phyloP scores from a whole-genome alignment of 2,113 vertebrate species.

The Cyphomyrus plagiostoma region DNA sequence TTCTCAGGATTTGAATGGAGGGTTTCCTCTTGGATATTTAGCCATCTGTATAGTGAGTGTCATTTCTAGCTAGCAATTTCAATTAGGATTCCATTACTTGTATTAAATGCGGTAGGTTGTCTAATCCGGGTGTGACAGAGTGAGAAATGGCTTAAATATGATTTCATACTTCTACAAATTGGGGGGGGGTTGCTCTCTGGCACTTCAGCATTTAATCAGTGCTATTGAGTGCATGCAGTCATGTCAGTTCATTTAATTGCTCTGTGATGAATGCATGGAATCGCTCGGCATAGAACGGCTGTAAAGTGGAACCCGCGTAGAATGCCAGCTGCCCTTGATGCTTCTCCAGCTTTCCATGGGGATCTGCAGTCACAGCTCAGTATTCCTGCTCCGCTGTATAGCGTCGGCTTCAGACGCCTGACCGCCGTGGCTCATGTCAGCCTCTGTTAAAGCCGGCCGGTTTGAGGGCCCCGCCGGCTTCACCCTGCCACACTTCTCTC shows the following conservation, averaged over 20 bases:
- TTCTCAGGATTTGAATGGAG: not conserved
- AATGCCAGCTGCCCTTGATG: not conserved
- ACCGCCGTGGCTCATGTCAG: not conserved
- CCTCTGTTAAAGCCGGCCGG: not conserved
- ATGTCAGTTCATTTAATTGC: not conserved
- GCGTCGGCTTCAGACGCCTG: not conserved
- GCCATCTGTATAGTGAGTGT: not conserved
- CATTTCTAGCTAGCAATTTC: not conserved
- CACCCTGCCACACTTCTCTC: slow-evolving; percentile 72
- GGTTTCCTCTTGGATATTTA: not conserved
- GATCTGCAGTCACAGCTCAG: not conserved
- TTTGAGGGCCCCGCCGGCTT: slow-evolving; percentile 28
- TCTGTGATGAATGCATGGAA: not conserved
- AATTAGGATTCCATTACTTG: not conserved
- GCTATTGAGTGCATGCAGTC: not conserved
- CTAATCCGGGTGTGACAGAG: not conserved
- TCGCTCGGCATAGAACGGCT: not conserved
- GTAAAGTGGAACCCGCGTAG: not conserved
- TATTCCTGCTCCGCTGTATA: not conserved
- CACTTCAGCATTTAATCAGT: not conserved
- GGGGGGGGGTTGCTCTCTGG: not conserved
- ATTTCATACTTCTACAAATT: not conserved
- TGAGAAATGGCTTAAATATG: not conserved
- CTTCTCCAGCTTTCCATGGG: not conserved
- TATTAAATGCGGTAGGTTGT: not conserved